These are phyloP conservation scores for Drosophila nr. perissopoda DNA, from an alignment of 2,888 invertebrate species.

Conservation along the genomic window DNA sequence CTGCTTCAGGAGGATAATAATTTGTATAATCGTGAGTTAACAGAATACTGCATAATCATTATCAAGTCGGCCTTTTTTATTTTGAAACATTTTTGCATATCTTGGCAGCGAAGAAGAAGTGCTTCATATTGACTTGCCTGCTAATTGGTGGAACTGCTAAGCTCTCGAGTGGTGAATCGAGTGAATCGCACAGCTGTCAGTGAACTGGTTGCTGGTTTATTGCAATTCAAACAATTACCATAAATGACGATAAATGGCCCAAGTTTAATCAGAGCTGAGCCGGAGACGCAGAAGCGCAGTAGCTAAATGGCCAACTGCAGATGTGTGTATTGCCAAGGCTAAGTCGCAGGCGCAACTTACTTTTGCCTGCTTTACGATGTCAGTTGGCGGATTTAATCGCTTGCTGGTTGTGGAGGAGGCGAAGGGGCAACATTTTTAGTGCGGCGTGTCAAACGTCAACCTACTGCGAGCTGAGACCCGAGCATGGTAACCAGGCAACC, in stretches of 20 bases:
- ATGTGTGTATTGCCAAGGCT: slow-evolving; percentile 2
- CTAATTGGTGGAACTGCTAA: slow-evolving; percentile 46
- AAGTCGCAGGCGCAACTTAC: slow-evolving; percentile 55
- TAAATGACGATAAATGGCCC: slow-evolving; percentile 75
- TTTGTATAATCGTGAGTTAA: not conserved
- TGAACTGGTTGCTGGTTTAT: slow-evolving; percentile 47
- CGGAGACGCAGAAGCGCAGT: slow-evolving; percentile 18
- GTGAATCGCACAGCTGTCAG: slow-evolving; percentile 29
- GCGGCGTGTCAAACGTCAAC: slow-evolving; percentile 75
- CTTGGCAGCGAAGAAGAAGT: not conserved
- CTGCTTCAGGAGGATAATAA: not conserved
- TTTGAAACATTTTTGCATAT: slow-evolving; percentile 3
- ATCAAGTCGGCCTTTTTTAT: not conserved
- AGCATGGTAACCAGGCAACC: slow-evolving; percentile 41
- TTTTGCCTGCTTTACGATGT: slow-evolving; percentile 37
- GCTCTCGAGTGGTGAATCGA: not conserved
- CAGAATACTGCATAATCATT: not conserved
- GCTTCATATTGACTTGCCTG: slow-evolving; percentile 20
- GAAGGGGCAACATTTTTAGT: slow-evolving; percentile 16
- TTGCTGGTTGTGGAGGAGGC: not conserved
- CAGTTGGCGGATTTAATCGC: slow-evolving; percentile 53
- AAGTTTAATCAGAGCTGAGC: slow-evolving; percentile 69
- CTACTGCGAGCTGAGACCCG: slow-evolving; percentile 31
- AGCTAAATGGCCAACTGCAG: slow-evolving; percentile 18
- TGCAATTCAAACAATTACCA: slow-evolving; percentile 72